Conservation (phyloP, 2,888 invertebrate species). For the Periphyllus acericola region DNA sequence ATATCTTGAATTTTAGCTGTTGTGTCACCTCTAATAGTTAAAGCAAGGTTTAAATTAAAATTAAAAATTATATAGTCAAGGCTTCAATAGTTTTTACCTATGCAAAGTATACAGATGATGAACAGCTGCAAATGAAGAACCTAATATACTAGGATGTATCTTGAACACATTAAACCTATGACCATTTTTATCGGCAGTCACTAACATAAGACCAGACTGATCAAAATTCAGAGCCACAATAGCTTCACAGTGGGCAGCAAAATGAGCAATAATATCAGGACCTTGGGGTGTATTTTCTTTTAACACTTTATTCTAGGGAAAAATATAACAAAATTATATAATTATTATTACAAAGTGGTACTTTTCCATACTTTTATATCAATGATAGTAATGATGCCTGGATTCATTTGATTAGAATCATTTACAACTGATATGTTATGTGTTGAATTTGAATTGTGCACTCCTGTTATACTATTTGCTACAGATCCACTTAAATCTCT, state of each 20-base stretch:
- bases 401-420: conserved; percentile 72
- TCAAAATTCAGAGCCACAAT: conserved; percentile 91
- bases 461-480: conserved; percentile 86
- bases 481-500: conserved; percentile 91
- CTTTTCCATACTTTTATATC: conserved; percentile 69
- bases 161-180: conserved; percentile 97
- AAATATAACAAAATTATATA: neutral
- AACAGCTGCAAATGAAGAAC: conserved; percentile 85
- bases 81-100: conserved; percentile 64
- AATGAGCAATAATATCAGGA: conserved; percentile 85
- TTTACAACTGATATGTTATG: conserved; percentile 69
- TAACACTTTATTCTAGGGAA: conserved; percentile 69
- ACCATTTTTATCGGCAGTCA: conserved; percentile 91
- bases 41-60: neutral
- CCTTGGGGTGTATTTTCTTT: conserved; percentile 74
- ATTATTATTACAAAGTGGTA: neutral
- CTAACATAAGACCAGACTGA: conserved; percentile 85
- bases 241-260: conserved; percentile 87
- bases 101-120: conserved; percentile 96
- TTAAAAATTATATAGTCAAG: neutral
- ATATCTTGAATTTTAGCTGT: conserved; percentile 86
- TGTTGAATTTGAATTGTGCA: conserved; percentile 66
- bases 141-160: conserved; percentile 91
- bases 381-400: conserved; percentile 88
- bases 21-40: conserved; percentile 83